phyloP scores from a whole-genome alignment of 2,797 vertebrate genomes.

The Pseudochirops cupreus region DNA sequence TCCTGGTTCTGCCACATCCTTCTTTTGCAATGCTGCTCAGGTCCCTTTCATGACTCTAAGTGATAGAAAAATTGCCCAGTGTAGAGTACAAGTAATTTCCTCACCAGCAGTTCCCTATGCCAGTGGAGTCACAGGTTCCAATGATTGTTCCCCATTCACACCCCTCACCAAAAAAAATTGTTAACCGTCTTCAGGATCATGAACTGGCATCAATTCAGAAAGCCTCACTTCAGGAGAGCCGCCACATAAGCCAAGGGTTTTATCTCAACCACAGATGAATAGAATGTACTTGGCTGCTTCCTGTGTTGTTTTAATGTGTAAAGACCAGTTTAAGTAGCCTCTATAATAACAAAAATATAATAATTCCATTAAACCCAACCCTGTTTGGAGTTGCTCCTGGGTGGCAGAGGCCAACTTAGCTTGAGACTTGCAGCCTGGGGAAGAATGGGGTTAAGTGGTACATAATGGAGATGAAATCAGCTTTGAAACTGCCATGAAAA shows the following conservation, averaged over 20 bases:
- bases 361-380: neutral
- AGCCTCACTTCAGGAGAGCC: neutral
- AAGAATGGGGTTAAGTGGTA: neutral
- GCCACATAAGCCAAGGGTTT: neutral
- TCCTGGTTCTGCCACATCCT: neutral
- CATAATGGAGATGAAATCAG: neutral
- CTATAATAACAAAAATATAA: conserved; percentile 32
- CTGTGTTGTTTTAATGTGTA: conserved; percentile 30
- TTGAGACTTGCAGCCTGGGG: neutral
- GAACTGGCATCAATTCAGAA: neutral
- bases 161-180: neutral
- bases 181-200: neutral
- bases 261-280: conserved; percentile 7
- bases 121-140: neutral
- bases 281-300: conserved; percentile 18
- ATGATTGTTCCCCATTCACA: neutral
- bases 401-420: neutral
- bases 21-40: neutral
- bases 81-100: neutral
- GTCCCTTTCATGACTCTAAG: neutral
- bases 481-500: neutral
- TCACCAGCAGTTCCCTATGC: neutral
- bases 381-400: conserved; percentile 20
- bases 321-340: conserved; percentile 45
- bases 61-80: neutral